These are phyloP conservation scores for Drosophila mettleri DNA, from an alignment of 2,888 invertebrate genomes.

Conservation along the genomic window DNA sequence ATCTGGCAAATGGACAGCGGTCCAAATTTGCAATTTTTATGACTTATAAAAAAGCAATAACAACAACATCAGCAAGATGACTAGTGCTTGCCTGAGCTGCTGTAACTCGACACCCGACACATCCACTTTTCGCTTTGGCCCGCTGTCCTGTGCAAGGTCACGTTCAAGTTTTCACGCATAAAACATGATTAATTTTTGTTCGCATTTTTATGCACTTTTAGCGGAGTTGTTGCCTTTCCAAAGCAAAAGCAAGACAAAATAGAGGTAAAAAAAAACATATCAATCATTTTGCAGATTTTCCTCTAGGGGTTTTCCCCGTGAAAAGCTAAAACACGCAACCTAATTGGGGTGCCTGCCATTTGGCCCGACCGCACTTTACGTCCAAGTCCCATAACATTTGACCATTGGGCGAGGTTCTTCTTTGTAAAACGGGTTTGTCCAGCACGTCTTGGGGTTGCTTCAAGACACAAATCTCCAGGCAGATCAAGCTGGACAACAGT, in stretches of 20 bases:
- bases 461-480: conserved; percentile 16
- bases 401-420: conserved; percentile 59
- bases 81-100: conserved; percentile 2
- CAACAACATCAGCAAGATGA: conserved; percentile 34
- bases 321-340: conserved; percentile 50
- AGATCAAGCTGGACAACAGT: conserved; percentile 5
- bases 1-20: conserved; percentile 72
- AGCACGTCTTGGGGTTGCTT: conserved; percentile 50
- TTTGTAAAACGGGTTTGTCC: conserved; percentile 53
- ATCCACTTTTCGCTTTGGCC: conserved; percentile 1
- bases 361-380: conserved; percentile 48
- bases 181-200: conserved; percentile 70
- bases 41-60: conserved; percentile 78
- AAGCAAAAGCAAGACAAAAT: conserved; percentile 14
- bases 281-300: conserved; percentile 65
- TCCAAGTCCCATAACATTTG: conserved; percentile 54
- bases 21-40: conserved; percentile 74
- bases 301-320: conserved; percentile 29
- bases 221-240: conserved; percentile 26
- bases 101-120: conserved; percentile 38
- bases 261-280: conserved; percentile 38
- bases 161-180: conserved; percentile 40
- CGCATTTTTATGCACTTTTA: conserved; percentile 47
- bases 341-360: conserved; percentile 76
- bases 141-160: conserved; percentile 18